Evolutionary conservation across 1,140 invertebrate species (phyloP), one percentile per base, ranked within the genome.

Genomic region (Gonioctena quinquepunctata): DNA sequence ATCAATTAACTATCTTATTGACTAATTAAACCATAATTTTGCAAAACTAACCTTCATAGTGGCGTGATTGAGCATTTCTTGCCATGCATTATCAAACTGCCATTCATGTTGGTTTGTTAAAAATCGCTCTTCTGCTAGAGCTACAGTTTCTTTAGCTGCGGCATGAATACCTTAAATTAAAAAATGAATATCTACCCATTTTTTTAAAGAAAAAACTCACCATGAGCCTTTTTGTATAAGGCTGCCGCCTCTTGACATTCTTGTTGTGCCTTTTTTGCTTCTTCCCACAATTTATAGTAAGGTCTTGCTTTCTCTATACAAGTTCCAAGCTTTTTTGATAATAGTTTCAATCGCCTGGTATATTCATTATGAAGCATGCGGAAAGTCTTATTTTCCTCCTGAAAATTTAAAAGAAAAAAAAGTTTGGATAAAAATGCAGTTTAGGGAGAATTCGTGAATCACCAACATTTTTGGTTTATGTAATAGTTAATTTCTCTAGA

Each of bases 51-150:
- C 95, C 84, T 96, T 92, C 68, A 94, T 90, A 6, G 95, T 97
- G 65, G 96, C 95, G 86, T 97, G 94, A 84, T 98, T 98, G 18
- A 99, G 87, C 94, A 97, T 97, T 87, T 98, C 96, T 85, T 98
- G 96, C 96, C 96, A 98, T 27, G 96, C 95, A 79, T 94, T 93
- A 83, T 97, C 95, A 83, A 90, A 94, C 81, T 93, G 89, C 89
- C 91, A 93, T 81, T 93, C 91, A 77, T 92, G 89, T 73, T 91
- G 89, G 80, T 92, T 91, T 78, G 90, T 92, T 74, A 95, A 85
- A 82, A 95, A 94, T 49, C 94, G 89, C 81, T 95, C 90, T 84
- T 98, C 96, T 1, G 96, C 96, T 70, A 97, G 82, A 5, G 93
- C 91, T 69, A 98, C 95, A 54, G 96, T 97, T 86, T 98, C 95